Conservation (phyloP, 1,140 invertebrate genomes). For the Pollicipes pollicipes region DNA sequence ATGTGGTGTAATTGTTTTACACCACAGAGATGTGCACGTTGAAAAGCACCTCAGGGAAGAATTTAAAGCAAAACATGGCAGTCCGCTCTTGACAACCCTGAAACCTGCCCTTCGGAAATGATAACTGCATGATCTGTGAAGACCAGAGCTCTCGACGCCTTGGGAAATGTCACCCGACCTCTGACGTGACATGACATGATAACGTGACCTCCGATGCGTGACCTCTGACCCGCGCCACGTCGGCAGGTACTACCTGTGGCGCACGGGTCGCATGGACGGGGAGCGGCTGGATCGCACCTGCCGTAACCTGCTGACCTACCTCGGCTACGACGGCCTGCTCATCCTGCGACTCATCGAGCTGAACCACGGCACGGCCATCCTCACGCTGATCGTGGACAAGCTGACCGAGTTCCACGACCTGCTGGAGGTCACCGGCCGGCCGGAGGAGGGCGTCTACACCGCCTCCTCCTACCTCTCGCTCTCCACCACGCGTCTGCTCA, state of each 20-base stretch:
- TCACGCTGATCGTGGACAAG: slow-evolving; percentile 23
- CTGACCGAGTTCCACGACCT: slow-evolving; percentile 21
- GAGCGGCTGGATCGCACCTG: slow-evolving; percentile 24
- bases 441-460: slow-evolving; percentile 17
- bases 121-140: too few relatives aligned
- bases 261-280: slow-evolving; percentile 24
- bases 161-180: too few relatives aligned
- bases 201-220: neutral
- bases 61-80: too few relatives aligned
- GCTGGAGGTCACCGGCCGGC: slow-evolving; percentile 21
- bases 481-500: neutral
- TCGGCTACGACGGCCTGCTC: slow-evolving; percentile 29
- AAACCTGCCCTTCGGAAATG: too few relatives aligned
- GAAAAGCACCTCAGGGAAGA: too few relatives aligned
- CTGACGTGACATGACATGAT: neutral
- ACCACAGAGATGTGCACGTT: too few relatives aligned
- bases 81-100: too few relatives aligned
- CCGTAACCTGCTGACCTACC: slow-evolving; percentile 25
- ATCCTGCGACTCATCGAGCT: slow-evolving; percentile 28
- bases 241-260: slow-evolving; percentile 24
- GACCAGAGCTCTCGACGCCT: too few relatives aligned
- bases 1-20: too few relatives aligned
- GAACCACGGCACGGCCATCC: slow-evolving; percentile 27
- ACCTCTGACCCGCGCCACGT: too few relatives aligned
- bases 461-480: neutral